Conservation (phyloP, 2,888 invertebrate species). For the Notocelia uddmanniana region DNA sequence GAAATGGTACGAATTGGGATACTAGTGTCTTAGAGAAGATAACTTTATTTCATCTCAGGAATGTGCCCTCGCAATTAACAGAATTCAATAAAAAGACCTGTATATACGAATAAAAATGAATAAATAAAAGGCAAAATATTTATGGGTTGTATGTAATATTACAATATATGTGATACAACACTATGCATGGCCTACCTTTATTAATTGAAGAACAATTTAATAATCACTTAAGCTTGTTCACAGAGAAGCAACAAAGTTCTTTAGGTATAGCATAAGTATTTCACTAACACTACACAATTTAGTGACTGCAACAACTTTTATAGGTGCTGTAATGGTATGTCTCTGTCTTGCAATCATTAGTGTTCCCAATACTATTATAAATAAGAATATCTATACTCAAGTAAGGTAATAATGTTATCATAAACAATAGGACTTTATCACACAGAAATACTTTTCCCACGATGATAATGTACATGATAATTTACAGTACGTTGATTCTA, state of each 20-base stretch:
- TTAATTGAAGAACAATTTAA: not conserved
- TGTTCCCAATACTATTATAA: constrained; percentile 16
- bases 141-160: not conserved
- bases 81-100: too few species aligned
- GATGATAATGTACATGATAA: not conserved
- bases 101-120: too few species aligned
- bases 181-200: constrained; percentile 5
- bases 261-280: not conserved
- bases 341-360: not conserved
- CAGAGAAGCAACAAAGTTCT: constrained; percentile 1
- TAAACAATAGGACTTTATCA: constrained; percentile 26
- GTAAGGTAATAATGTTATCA: constrained; percentile 35
- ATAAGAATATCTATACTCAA: constrained; percentile 15
- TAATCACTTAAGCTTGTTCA: not conserved
- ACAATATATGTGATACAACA: not conserved
- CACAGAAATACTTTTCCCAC: constrained; percentile 24
- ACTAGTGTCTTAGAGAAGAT: too few species aligned
- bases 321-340: not conserved
- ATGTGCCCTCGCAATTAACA: too few species aligned
- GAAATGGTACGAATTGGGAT: too few species aligned
- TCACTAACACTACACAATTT: not conserved
- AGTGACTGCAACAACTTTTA: constrained; percentile 1
- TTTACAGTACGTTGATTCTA: constrained; percentile 1
- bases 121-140: too few species aligned
- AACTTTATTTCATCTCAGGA: too few species aligned